A percentile compares a stretch with the other conserved stretches of the same genome.
Evolutionary conservation across 2,888 invertebrate genomes (phyloP).

Genomic region (Hirtodrosophila histrioides): DNA sequence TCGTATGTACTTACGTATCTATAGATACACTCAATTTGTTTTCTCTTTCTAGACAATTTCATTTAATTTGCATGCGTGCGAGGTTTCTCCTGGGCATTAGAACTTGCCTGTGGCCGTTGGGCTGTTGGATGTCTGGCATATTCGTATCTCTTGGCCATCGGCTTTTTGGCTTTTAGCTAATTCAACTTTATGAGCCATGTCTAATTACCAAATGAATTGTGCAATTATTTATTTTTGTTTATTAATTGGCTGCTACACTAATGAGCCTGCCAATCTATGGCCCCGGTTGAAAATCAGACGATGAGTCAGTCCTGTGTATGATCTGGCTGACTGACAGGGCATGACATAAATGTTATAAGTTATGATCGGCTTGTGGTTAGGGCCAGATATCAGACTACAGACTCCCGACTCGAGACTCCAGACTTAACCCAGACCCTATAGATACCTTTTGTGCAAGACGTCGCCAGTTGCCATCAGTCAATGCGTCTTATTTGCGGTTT

Average conservation of each 20-base stretch:
- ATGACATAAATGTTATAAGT: constrained; percentile 53
- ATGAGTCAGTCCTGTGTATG: constrained; percentile 37
- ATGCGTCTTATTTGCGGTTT: constrained; percentile 66
- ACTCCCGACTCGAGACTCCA: too few relatives aligned
- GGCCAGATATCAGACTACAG: neutral
- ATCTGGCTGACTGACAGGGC: constrained; percentile 16
- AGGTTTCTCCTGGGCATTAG: constrained; percentile 22
- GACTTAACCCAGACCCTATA: constrained; percentile 1
- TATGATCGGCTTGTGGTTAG: constrained; percentile 51
- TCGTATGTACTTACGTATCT: neutral
- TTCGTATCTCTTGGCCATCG: constrained; percentile 51
- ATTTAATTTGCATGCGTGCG: constrained; percentile 69
- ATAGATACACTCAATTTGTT: constrained; percentile 69
- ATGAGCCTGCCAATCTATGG: constrained; percentile 53
- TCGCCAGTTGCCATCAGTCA: constrained; percentile 34
- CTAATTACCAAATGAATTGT: constrained; percentile 83
- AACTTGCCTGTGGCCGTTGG: constrained; percentile 16
- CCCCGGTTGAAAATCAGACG: constrained; percentile 21
- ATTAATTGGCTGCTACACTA: constrained; percentile 73
- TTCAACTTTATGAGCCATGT: constrained; percentile 81
- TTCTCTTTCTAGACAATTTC: constrained; percentile 72
- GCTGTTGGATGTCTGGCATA: constrained; percentile 13
- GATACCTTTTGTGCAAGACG: constrained; percentile 27
- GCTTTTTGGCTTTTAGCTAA: constrained; percentile 65
- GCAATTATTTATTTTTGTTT: constrained; percentile 76